Evolutionary conservation across 2,797 vertebrate genomes (phyloP).

Genomic region (Adelosebastes latens): DNA sequence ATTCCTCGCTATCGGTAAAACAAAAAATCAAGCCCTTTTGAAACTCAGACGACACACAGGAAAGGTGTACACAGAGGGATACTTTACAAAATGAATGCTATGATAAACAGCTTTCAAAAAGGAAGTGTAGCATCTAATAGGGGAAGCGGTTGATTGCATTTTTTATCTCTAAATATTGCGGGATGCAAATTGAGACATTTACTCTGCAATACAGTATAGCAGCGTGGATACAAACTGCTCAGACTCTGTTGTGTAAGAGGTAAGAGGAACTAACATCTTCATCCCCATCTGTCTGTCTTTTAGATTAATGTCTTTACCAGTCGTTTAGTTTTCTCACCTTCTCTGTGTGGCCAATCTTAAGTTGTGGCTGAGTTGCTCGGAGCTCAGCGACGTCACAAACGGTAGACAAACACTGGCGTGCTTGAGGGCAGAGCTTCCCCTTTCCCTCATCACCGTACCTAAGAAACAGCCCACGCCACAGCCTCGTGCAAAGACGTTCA

Average conservation of each 20-base stretch:
- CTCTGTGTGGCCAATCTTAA: neutral
- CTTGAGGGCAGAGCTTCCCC: conserved; percentile 44
- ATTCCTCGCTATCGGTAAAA: neutral
- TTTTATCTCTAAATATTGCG: neutral
- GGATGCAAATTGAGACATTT: neutral
- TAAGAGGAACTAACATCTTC: neutral
- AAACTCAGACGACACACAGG: neutral
- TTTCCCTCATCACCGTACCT: conserved; percentile 9
- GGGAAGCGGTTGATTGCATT: conserved; percentile 38
- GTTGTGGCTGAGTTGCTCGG: neutral
- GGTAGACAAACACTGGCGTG: conserved; percentile 1
- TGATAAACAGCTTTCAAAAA: conserved; percentile 8
- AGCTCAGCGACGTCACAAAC: neutral
- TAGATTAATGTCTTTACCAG: neutral
- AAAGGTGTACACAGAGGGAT: neutral
- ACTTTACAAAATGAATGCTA: neutral
- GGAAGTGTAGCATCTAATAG: conserved; percentile 38
- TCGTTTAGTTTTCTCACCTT: neutral
- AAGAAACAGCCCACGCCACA: neutral
- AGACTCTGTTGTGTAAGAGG: neutral
- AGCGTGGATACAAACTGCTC: no score
- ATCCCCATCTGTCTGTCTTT: neutral
- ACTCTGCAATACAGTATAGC: neutral
- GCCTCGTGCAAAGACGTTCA: neutral
- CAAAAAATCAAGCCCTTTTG: neutral